Evolutionary conservation across 1,140 invertebrate genomes (phyloP).

Genomic region (Araneus ventricosus): DNA sequence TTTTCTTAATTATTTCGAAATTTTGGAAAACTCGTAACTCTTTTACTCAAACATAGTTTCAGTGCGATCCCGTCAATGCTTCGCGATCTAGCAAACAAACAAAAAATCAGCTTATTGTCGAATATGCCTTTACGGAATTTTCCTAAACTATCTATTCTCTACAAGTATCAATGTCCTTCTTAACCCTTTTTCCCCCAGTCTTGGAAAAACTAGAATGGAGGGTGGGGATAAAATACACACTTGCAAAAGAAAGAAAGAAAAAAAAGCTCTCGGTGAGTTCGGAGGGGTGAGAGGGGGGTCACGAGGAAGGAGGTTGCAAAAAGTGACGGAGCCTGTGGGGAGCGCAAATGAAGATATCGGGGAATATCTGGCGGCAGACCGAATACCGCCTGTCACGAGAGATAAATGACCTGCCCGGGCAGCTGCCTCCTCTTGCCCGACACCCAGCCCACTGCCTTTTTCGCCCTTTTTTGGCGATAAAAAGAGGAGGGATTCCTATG

Average conservation of each 20-base stretch:
- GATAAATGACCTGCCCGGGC: constrained; percentile 72
- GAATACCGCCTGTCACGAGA: constrained; percentile 69
- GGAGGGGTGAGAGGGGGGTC: neutral
- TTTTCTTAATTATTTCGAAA: no score
- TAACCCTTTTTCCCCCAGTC: constrained; percentile 16
- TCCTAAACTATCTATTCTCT: no score
- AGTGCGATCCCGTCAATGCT: no score
- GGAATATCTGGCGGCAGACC: constrained; percentile 68
- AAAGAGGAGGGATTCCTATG: neutral
- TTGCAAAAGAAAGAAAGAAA: neutral
- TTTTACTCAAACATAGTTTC: no score
- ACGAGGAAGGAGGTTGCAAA: neutral
- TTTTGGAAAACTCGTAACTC: no score
- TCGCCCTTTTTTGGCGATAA: constrained; percentile 50
- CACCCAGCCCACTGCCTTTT: neutral
- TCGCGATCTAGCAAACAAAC: no score
- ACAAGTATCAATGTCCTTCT: neutral
- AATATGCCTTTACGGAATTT: no score
- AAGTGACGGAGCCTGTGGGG: constrained; percentile 46
- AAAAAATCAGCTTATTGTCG: no score
- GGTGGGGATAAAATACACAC: neutral
- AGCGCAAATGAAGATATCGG: constrained; percentile 74
- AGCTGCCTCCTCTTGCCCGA: neutral
- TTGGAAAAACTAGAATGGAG: neutral
- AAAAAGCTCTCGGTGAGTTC: neutral